Percentiles rank a stretch among this genome's conserved stretches.
Conservation (phyloP, 2,797 vertebrate genomes). For the Agapornis canus region DNA sequence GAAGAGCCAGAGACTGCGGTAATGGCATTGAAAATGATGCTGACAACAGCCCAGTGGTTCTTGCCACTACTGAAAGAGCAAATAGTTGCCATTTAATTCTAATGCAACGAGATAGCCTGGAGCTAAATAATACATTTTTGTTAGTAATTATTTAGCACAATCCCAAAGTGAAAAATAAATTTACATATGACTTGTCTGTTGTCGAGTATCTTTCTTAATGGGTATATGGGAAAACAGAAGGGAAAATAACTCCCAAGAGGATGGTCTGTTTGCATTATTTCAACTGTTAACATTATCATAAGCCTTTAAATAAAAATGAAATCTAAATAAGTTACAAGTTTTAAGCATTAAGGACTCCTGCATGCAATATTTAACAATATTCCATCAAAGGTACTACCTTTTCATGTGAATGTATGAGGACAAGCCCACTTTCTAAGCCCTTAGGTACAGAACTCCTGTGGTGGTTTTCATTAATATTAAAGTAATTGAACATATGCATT, state of each 20-base stretch:
- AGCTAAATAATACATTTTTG: slow-evolving; percentile 69
- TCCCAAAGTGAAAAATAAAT: slow-evolving; percentile 54
- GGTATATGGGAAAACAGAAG: slow-evolving; percentile 19
- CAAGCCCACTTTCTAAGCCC: background rate
- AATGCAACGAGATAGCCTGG: background rate
- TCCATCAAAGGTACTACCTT: slow-evolving; percentile 31
- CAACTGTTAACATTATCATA: slow-evolving; percentile 2
- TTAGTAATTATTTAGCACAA: slow-evolving; percentile 72
- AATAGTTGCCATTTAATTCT: slow-evolving; percentile 46
- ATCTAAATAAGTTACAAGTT: slow-evolving; percentile 25
- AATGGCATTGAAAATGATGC: slow-evolving; percentile 28
- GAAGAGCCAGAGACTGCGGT: background rate
- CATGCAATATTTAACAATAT: slow-evolving; percentile 51
- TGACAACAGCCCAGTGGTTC: slow-evolving; percentile 7
- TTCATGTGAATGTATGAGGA: slow-evolving; percentile 41
- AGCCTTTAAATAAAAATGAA: slow-evolving; percentile 58
- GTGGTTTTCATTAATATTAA: background rate
- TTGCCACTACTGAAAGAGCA: background rate
- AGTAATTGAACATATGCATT: slow-evolving; percentile 27
- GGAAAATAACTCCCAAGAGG: background rate
- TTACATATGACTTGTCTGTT: slow-evolving; percentile 30
- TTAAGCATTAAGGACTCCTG: slow-evolving; percentile 42
- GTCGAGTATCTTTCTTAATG: background rate
- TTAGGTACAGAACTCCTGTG: slow-evolving; percentile 1
- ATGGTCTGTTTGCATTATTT: slow-evolving; percentile 56